These are phyloP conservation scores for Suncus etruscus DNA, from an alignment of 2,113 vertebrate genomes.

Conservation along the genomic window DNA sequence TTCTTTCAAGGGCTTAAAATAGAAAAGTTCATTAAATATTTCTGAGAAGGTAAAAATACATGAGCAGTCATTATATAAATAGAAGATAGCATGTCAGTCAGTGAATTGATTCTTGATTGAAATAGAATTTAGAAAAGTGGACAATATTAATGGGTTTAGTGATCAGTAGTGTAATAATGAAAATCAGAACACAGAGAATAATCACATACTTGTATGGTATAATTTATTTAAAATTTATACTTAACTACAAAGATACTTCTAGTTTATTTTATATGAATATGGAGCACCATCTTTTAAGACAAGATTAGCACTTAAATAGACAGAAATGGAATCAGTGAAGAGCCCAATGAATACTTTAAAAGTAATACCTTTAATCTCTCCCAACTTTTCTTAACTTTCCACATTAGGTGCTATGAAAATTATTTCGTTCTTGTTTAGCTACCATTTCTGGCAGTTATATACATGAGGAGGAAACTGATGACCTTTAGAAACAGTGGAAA, in stretches of 20 bases:
- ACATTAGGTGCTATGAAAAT: neutral
- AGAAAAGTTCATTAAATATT: constrained; percentile 1
- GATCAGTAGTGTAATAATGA: neutral
- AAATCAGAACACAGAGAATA: neutral
- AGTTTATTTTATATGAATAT: neutral
- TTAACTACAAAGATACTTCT: neutral
- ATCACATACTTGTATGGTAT: neutral
- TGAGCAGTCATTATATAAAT: neutral
- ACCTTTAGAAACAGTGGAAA: neutral
- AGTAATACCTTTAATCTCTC: neutral
- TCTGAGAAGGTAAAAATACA: neutral
- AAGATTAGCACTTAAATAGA: neutral
- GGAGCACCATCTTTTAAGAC: neutral
- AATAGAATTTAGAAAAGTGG: neutral
- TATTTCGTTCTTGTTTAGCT: neutral
- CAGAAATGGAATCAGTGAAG: neutral
- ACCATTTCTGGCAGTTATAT: too few species aligned
- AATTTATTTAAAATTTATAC: neutral
- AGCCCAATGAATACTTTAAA: neutral
- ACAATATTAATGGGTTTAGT: neutral
- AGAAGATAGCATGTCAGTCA: neutral
- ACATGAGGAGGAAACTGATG: neutral
- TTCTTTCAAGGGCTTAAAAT: constrained; percentile 5
- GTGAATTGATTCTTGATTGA: neutral
- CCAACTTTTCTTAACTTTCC: neutral